A percentile compares a stretch with the other conserved stretches of the same genome.
These are phyloP conservation scores for Rhopalosiphum padi DNA, from an alignment of 1,140 invertebrate genomes.

Conservation along the genomic window DNA sequence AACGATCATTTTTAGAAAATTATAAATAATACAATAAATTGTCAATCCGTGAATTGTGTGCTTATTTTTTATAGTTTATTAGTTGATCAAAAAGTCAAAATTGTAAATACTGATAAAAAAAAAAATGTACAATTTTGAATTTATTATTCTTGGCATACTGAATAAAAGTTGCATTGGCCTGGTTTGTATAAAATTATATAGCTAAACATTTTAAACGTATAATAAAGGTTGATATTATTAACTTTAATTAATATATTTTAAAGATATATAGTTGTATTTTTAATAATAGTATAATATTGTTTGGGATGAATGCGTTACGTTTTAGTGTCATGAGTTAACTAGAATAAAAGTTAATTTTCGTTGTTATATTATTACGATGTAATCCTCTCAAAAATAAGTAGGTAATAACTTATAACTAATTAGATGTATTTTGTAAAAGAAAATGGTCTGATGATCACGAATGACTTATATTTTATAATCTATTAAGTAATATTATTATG, in stretches of 20 bases:
- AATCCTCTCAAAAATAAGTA: not conserved
- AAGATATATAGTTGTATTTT: not conserved
- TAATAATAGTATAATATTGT: not conserved
- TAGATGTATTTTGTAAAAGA: not conserved
- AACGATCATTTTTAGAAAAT: not conserved
- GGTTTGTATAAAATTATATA: not conserved
- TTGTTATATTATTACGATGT: not conserved
- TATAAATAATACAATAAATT: not conserved
- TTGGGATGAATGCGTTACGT: not conserved
- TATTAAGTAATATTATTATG: not conserved
- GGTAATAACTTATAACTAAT: not conserved
- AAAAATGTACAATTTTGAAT: not conserved
- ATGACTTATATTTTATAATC: not conserved
- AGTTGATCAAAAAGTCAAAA: not conserved
- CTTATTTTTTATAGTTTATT: not conserved
- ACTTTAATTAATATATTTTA: not conserved
- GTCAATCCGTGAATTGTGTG: not conserved
- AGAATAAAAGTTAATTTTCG: not conserved
- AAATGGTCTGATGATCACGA: constrained; percentile 2
- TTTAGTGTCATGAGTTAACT: not conserved
- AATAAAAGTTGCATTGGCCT: not conserved
- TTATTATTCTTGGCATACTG: not conserved
- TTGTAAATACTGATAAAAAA: not conserved
- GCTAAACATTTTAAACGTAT: too few species aligned
- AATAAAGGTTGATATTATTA: not conserved